phyloP scores from a whole-genome alignment of 2,797 vertebrate genomes.

The Anguilla obscura region DNA sequence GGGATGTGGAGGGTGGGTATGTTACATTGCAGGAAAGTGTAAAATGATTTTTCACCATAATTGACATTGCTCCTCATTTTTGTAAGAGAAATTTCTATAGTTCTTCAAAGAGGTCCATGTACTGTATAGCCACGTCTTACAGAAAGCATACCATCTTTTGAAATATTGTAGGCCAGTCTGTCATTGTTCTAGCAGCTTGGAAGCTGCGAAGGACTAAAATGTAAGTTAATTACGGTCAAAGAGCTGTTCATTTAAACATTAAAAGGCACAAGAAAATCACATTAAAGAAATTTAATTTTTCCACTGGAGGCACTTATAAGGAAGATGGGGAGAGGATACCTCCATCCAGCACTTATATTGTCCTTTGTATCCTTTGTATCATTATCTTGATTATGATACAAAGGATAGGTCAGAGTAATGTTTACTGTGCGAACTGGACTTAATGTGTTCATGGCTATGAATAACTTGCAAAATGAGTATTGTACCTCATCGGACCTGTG shows the following conservation, averaged over 20 bases:
- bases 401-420: too few relatives aligned
- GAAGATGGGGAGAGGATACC: neutral
- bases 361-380: too few relatives aligned
- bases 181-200: neutral
- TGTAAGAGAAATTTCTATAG: conserved; percentile 22
- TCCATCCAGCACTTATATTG: too few relatives aligned
- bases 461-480: too few relatives aligned
- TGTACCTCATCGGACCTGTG: too few relatives aligned
- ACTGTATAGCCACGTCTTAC: neutral
- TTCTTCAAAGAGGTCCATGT: neutral
- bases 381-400: too few relatives aligned
- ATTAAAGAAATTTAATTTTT: neutral
- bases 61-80: conserved; percentile 25
- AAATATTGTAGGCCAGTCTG: neutral
- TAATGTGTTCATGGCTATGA: too few relatives aligned
- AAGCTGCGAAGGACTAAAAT: neutral
- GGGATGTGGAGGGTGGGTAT: neutral
- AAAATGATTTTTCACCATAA: conserved; percentile 46
- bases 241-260: neutral
- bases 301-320: neutral
- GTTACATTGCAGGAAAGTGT: conserved; percentile 50
- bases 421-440: too few relatives aligned
- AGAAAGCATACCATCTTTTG: neutral
- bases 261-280: neutral
- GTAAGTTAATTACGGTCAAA: neutral